Percentiles rank a stretch among this genome's conserved stretches.
These are phyloP conservation scores for Phyto melanocephala DNA, from an alignment of 2,888 invertebrate genomes.

Conservation along the genomic window DNA sequence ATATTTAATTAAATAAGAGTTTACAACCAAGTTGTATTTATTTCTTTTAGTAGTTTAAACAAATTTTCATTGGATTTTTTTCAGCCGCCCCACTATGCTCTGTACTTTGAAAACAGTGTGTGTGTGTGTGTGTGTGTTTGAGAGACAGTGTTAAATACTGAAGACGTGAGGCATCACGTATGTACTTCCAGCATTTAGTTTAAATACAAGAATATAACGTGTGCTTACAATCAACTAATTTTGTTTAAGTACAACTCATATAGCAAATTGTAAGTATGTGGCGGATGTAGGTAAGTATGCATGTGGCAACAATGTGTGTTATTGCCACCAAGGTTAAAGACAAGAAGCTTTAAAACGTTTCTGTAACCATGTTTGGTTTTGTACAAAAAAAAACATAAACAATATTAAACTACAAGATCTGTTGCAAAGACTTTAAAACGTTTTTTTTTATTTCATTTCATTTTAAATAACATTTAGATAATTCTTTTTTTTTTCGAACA, in stretches of 20 bases:
- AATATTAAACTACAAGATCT: slow-evolving; percentile 43
- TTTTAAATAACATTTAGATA: slow-evolving; percentile 6
- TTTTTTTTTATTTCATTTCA: slow-evolving; percentile 17
- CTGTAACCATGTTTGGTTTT: neutral
- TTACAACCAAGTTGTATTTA: no score
- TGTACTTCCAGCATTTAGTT: neutral
- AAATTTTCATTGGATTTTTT: no score
- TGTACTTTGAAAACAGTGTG: no score
- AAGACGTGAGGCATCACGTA: neutral
- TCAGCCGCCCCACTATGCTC: no score
- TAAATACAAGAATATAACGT: no score
- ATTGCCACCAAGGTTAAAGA: slow-evolving; percentile 61
- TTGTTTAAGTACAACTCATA: slow-evolving; percentile 39
- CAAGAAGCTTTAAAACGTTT: slow-evolving; percentile 63
- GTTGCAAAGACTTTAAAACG: slow-evolving; percentile 3
- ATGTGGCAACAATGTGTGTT: slow-evolving; percentile 52
- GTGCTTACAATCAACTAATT: slow-evolving; percentile 64
- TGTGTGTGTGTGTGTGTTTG: no score
- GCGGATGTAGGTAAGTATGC: neutral
- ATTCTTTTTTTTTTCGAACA: neutral
- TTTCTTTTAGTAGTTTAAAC: no score
- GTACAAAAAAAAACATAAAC: neutral
- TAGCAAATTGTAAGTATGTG: slow-evolving; percentile 20
- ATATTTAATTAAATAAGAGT: no score
- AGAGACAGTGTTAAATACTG: slow-evolving; percentile 25